These are phyloP conservation scores for Cenopis cana DNA, from an alignment of 2,888 invertebrate genomes.

Conservation along the genomic window DNA sequence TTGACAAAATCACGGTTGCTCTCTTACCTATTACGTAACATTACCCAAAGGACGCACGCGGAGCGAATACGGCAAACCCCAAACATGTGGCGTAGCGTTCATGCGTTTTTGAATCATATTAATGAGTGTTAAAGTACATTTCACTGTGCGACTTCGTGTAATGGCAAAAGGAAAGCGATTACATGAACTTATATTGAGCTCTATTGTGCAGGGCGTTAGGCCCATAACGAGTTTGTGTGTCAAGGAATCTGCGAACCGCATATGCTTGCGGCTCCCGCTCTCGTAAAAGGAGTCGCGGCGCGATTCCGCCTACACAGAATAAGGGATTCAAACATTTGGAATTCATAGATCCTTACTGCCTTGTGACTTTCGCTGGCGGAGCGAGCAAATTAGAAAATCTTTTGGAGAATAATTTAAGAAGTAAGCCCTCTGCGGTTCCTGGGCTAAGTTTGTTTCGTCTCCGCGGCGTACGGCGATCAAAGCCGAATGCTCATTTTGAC, in stretches of 20 bases:
- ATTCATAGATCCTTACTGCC: slow-evolving; percentile 23
- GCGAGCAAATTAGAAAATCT: slow-evolving; percentile 84
- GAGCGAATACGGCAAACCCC: slow-evolving; percentile 66
- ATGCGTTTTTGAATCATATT: slow-evolving; percentile 70
- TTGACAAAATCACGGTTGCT: slow-evolving; percentile 81
- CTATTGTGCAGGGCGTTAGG: slow-evolving; percentile 67
- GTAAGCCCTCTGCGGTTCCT: slow-evolving; percentile 61
- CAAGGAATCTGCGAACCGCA: slow-evolving; percentile 58
- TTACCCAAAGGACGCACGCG: slow-evolving; percentile 82
- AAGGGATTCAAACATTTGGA: slow-evolving; percentile 18
- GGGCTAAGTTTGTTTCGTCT: slow-evolving; percentile 69
- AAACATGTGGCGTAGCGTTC: slow-evolving; percentile 59
- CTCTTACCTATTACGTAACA: slow-evolving; percentile 81
- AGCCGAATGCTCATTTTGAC: slow-evolving; percentile 63
- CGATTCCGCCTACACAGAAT: background rate
- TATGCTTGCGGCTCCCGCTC: slow-evolving; percentile 63
- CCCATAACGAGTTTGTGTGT: slow-evolving; percentile 67
- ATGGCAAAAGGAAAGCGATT: slow-evolving; percentile 61
- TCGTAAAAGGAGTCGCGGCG: slow-evolving; percentile 60
- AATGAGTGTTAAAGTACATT: slow-evolving; percentile 70
- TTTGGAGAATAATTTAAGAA: slow-evolving; percentile 83
- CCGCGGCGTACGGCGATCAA: slow-evolving; percentile 58
- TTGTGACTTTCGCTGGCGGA: slow-evolving; percentile 48
- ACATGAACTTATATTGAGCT: slow-evolving; percentile 65
- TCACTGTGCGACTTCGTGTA: slow-evolving; percentile 55